Evolutionary conservation across 2,113 vertebrate species (phyloP), one percentile per base, ranked within the genome.

Genomic region (Sprattus sprattus): DNA sequence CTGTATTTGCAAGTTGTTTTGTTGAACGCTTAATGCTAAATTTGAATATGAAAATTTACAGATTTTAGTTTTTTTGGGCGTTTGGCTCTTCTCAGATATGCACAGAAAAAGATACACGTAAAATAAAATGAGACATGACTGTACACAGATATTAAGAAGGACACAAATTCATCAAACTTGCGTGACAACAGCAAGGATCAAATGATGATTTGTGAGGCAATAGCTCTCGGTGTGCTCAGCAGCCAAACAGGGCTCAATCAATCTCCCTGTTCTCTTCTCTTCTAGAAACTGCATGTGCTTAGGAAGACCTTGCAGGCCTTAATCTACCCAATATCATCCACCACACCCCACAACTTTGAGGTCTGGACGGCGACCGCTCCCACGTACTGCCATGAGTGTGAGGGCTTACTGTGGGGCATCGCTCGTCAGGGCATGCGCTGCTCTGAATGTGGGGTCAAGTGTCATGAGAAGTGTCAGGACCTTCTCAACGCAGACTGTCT

Each of bases 381-480:
- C 82, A 99, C 98, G 7, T 99, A 99, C 92, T 99, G 98, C 86
- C 97, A 98, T 10, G 98, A 99, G 91, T 99, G 98, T 11, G 98
- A 99, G 92, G 98, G 98, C 0, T 95, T 99, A 10, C 96, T 99
- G 78, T 99, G 98, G 98, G 98, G 98, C 86, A 98, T 99, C 4
- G 98, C 98, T 4, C 95, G 98, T 0, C 98, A 99, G 94, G 98
- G 98, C 88, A 97, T 99, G 97, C 97, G 95, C 87, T 99, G 98
- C 92, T 95, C 96, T 0, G 98, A 99, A 86, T 99, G 98, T 25
- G 98, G 98, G 3, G 98, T 99, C 82, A 99, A 99, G 87, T 99
- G 98, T 85, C 98, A 99, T 0, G 98, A 99, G 84, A 99, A 99
- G 94, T 99, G 98, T 91, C 98, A 99, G 92, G 98, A 99, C 90